A percentile compares a stretch with the other conserved stretches of the same genome.
phyloP scores from a whole-genome alignment of 2,888 invertebrate genomes.

The Spodoptera picta region DNA sequence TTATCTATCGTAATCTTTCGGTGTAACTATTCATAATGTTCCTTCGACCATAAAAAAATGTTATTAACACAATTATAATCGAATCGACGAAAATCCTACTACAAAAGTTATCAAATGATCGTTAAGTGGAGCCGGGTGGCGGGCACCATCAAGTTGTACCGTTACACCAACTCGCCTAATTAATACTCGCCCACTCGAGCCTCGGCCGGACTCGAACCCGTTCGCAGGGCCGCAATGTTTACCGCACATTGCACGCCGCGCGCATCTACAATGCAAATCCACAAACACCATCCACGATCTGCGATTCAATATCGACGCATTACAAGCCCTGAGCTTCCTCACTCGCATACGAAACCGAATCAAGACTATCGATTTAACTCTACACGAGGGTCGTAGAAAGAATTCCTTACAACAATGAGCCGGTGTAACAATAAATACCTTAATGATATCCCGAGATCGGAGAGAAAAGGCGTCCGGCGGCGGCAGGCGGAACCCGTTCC shows the following conservation, averaged over 20 bases:
- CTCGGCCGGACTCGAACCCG: slow-evolving; percentile 71
- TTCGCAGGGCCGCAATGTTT: slow-evolving; percentile 68
- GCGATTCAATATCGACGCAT: slow-evolving; percentile 75
- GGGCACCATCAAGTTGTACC: slow-evolving; percentile 65
- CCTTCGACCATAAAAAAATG: slow-evolving; percentile 61
- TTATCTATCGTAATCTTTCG: slow-evolving; percentile 64
- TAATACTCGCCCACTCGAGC: slow-evolving; percentile 81
- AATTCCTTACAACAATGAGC: slow-evolving; percentile 88
- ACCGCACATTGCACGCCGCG: slow-evolving; percentile 74
- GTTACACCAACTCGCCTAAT: slow-evolving; percentile 78
- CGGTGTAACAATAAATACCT: slow-evolving; percentile 89
- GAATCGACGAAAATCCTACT: slow-evolving; percentile 69
- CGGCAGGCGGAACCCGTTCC: slow-evolving; percentile 81
- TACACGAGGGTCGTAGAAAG: slow-evolving; percentile 82
- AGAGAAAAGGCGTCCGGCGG: slow-evolving; percentile 85
- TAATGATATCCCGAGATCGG: slow-evolving; percentile 88
- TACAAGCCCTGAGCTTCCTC: slow-evolving; percentile 66
- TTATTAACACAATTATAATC: slow-evolving; percentile 72
- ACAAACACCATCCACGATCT: slow-evolving; percentile 78
- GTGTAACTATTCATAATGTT: slow-evolving; percentile 58
- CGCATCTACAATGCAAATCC: slow-evolving; percentile 86
- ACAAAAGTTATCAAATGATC: slow-evolving; percentile 80
- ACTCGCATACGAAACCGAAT: slow-evolving; percentile 70
- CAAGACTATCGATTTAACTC: slow-evolving; percentile 85
- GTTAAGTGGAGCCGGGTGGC: slow-evolving; percentile 69